These are phyloP conservation scores for Drosophila hamatofila DNA, from an alignment of 2,888 invertebrate species.

Conservation along the genomic window DNA sequence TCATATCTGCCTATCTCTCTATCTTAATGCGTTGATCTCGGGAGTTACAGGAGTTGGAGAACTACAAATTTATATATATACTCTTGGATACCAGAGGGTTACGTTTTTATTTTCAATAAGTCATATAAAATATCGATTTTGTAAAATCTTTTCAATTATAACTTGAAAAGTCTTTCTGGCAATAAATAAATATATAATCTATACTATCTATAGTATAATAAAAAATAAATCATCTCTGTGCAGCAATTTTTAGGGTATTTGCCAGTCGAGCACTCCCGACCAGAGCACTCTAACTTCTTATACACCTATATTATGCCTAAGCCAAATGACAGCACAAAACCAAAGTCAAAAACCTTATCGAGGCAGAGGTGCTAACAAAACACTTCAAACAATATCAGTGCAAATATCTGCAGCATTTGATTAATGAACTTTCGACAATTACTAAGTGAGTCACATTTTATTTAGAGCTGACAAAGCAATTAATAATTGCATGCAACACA, in stretches of 20 bases:
- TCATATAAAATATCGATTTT: no score
- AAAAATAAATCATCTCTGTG: neutral
- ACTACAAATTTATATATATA: neutral
- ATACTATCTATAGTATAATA: neutral
- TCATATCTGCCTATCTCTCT: no score
- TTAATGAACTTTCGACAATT: conserved; percentile 11
- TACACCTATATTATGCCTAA: neutral
- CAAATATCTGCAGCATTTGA: conserved; percentile 8
- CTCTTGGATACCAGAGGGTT: no score
- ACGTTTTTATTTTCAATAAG: no score
- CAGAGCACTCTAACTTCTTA: neutral
- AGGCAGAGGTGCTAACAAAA: conserved; percentile 1
- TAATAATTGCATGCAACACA: neutral
- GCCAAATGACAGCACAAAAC: neutral
- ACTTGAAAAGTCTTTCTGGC: neutral
- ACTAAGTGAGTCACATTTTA: conserved; percentile 6
- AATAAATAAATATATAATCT: neutral
- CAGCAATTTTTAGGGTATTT: neutral
- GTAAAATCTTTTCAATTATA: neutral
- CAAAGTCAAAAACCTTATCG: conserved; percentile 22
- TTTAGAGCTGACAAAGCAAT: neutral
- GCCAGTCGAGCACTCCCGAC: neutral
- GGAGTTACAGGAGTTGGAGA: neutral
- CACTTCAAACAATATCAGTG: conserved; percentile 15
- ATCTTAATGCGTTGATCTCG: neutral